phyloP scores from a whole-genome alignment of 2,113 vertebrate genomes.

The Todiramphus chloris region DNA sequence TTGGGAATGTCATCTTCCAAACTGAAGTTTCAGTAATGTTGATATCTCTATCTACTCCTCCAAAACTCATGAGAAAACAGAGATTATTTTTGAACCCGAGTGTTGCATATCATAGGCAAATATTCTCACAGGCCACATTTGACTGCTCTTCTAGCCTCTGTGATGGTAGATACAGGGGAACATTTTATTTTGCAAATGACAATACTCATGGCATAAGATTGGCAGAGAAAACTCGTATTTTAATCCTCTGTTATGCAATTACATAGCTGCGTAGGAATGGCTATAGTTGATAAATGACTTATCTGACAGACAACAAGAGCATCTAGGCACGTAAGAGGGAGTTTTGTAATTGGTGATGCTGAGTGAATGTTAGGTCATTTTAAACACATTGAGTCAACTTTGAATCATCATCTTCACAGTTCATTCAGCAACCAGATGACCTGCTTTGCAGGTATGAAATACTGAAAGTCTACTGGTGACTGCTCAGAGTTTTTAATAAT shows the following conservation, averaged over 20 bases:
- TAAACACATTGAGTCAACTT: background rate
- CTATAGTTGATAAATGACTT: background rate
- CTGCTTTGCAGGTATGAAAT: background rate
- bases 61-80: background rate
- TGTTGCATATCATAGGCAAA: background rate
- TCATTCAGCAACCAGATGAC: background rate
- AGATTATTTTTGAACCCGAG: background rate
- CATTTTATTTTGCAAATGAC: background rate
- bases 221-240: background rate
- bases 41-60: background rate
- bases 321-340: background rate
- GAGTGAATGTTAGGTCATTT: background rate
- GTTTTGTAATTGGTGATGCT: background rate
- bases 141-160: background rate
- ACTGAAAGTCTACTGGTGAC: background rate
- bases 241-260: background rate
- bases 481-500: background rate
- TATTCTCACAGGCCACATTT: background rate
- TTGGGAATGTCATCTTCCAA: background rate
- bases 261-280: background rate
- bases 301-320: background rate
- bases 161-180: background rate
- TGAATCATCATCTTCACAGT: background rate
- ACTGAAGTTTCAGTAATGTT: background rate
- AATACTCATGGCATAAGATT: background rate